These are phyloP conservation scores for Bryconaethiops microstoma DNA, from an alignment of 2,797 vertebrate species.

Conservation along the genomic window DNA sequence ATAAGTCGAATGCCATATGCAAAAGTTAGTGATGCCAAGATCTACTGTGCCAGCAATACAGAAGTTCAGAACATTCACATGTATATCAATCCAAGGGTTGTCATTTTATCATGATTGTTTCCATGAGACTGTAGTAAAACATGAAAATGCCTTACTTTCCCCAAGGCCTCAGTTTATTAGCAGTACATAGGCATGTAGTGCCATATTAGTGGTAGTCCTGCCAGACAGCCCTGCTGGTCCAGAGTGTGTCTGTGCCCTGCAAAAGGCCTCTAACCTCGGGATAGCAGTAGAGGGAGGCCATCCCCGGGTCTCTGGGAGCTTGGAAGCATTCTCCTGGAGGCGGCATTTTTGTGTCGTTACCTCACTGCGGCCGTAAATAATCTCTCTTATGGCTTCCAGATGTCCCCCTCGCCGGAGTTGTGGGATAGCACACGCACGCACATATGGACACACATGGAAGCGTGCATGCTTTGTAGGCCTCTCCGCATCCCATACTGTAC, in stretches of 20 bases:
- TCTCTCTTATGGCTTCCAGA: constrained; percentile 81
- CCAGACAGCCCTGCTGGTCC: constrained; percentile 51
- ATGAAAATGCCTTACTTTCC: not conserved
- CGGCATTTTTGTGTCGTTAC: constrained; percentile 82
- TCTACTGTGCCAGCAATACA: not conserved
- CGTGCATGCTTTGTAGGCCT: constrained; percentile 14
- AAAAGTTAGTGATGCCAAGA: not conserved
- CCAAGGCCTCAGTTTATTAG: not conserved
- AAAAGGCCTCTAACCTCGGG: constrained; percentile 31
- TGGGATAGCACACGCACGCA: constrained; percentile 30
- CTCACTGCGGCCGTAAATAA: constrained; percentile 80
- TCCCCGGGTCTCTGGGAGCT: constrained; percentile 56
- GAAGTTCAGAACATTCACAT: not conserved
- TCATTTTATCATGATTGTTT: constrained; percentile 6
- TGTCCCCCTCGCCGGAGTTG: constrained; percentile 71
- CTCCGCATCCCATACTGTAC: constrained; percentile 30
- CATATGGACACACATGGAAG: constrained; percentile 4
- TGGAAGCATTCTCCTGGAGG: constrained; percentile 61
- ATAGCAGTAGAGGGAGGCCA: constrained; percentile 60
- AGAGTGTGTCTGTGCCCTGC: constrained; percentile 8
- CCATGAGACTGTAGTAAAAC: not conserved
- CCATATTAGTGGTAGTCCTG: constrained; percentile 11
- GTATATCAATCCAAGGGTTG: not conserved
- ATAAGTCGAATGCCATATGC: too few relatives aligned
- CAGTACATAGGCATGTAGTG: not conserved